phyloP scores from a whole-genome alignment of 37 sponge, comb jelly and placozoan species.

The Ianthella basta region DNA sequence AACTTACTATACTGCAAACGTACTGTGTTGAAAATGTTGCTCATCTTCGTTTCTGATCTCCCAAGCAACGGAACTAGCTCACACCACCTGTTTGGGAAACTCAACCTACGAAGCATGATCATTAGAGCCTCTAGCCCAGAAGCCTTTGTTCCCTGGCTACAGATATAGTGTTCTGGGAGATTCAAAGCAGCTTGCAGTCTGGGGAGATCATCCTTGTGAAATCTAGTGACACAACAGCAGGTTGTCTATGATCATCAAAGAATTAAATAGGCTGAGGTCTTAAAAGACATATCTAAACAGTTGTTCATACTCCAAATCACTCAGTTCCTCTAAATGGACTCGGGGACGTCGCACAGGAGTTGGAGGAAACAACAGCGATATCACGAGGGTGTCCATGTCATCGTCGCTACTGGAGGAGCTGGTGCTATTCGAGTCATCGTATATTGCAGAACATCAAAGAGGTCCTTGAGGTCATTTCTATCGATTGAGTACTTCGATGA shows the following conservation, averaged over 20 bases:
- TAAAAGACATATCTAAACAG: constrained; percentile 12
- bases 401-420: not conserved
- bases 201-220: not conserved
- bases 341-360: not conserved
- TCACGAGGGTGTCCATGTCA: constrained; percentile 7
- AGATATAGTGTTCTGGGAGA: not conserved
- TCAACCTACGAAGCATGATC: not conserved
- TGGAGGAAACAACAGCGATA: not conserved
- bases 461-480: not conserved
- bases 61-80: constrained; percentile 15
- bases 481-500: too few relatives aligned
- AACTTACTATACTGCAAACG: too few relatives aligned
- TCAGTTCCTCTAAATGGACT: constrained; percentile 7
- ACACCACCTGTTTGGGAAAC: constrained; percentile 20
- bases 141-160: not conserved
- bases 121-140: constrained; percentile 12
- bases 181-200: not conserved
- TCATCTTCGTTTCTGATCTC: not conserved
- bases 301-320: constrained; percentile 19
- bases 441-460: not conserved
- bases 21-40: not conserved
- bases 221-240: too few relatives aligned
- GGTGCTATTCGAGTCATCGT: not conserved
- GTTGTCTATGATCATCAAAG: too few relatives aligned
- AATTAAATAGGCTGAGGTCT: too few relatives aligned